Base-by-base conservation (phyloP, 2,797 vertebrate species). In the Tragopan temminckii region DNA sequence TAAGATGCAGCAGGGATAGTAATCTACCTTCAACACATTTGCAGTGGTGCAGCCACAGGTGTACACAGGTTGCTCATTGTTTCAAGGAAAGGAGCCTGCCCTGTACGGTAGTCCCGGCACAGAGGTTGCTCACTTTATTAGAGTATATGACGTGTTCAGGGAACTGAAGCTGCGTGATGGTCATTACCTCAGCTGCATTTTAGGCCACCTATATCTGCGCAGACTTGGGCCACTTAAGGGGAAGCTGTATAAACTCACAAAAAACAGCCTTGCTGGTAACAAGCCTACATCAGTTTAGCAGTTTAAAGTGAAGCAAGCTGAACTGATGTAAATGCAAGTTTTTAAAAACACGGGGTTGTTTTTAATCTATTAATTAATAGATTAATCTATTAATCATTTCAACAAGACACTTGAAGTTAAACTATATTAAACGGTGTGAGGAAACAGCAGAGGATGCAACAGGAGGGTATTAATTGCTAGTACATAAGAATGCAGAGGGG, bases 401-500 rank as follows among this genome's bases (percentile, higher is more conserved):
- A 72, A 61, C 12, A 67, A 25, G 59, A 67, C 11, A 29, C 14
- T 29, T 72, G 46, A 55, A 72, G 71, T 72, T n/a, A 88, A 91
- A 70, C 19, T 62, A 48, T 66, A 76, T 31, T 69, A 88, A 90
- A 71, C 35, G 3, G 9, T 61, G 12, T 35, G 9, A 21, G 23
- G 58, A 62, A 7, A 29, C 7, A 66, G n/a, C 16, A 66, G 43
- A 80, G 18, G 9, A 4, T 43, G 66, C 33, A 52, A 75, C 50
- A 88, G 21, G 38, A 81, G 20, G 17, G 18, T 48, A 79, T 57
- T n/a, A 36, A 62, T 1, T 69, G 59, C 10, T 62, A 72, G 74
- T 13, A 45, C 6, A 23, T 0, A 0, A 6, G 55, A 23, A 46
- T 70, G 35, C 13, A 85, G 64, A 88, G 17, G 25, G 63, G 17